Conservation (phyloP, 2,797 vertebrate species). For the Periophthalmus magnuspinnatus region DNA sequence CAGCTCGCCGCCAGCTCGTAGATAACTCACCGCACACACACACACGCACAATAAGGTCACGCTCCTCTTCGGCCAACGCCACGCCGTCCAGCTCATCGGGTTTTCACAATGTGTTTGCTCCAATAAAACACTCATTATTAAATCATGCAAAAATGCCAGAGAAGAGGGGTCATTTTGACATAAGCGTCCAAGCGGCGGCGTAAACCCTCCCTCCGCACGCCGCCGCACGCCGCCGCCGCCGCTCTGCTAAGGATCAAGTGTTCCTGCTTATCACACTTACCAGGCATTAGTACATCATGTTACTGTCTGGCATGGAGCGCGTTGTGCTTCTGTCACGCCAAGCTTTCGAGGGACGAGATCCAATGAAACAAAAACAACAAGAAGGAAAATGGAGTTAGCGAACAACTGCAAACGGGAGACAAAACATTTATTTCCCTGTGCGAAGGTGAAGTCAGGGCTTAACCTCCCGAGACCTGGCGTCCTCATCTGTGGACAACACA, state of each 20-base stretch:
- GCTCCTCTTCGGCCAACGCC: constrained; percentile 1
- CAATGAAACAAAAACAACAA: constrained; percentile 11
- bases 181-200: constrained; percentile 8
- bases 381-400: constrained; percentile 14
- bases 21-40: constrained; percentile 40
- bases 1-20: constrained; percentile 25
- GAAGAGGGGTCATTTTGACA: constrained; percentile 27
- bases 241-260: constrained; percentile 36
- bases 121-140: constrained; percentile 28
- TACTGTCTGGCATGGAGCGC: constrained; percentile 30
- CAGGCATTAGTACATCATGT: constrained; percentile 34
- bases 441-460: constrained; percentile 1
- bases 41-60: constrained; percentile 31
- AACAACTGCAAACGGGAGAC: constrained; percentile 25
- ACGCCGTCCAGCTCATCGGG: constrained; percentile 27
- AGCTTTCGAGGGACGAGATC: constrained; percentile 22
- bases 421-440: constrained; percentile 7
- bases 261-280: constrained; percentile 47
- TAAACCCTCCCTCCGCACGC: constrained; percentile 19
- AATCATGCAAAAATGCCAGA: constrained; percentile 26
- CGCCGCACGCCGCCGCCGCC: no score
- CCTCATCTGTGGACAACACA: no score
- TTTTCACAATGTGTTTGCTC: constrained; percentile 28
- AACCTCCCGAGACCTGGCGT: no score
- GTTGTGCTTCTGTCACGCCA: constrained; percentile 32